Conservation (phyloP, 2,888 invertebrate genomes). For the Augochlorella aurata region DNA sequence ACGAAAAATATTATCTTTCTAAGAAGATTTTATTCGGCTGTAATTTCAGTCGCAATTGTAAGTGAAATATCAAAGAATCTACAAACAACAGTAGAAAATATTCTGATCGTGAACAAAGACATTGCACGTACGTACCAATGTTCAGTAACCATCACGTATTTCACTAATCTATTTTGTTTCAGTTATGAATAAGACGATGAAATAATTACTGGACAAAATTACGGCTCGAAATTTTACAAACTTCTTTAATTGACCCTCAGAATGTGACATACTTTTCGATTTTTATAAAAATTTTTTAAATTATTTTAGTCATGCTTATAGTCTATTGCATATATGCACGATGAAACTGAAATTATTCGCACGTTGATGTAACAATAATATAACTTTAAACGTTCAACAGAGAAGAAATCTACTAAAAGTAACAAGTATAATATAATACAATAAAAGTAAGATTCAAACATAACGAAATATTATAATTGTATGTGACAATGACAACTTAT, state of each 20-base stretch:
- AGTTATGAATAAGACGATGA: not conserved
- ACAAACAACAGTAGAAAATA: not conserved
- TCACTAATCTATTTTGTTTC: not conserved
- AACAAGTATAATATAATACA: constrained; percentile 53
- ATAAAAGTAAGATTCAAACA: constrained; percentile 53
- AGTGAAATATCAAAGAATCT: constrained; percentile 10
- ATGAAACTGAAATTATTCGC: constrained; percentile 38
- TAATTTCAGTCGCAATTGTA: not conserved
- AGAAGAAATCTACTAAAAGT: constrained; percentile 40
- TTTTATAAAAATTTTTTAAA: constrained; percentile 5
- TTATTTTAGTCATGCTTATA: not conserved
- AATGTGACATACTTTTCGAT: not conserved
- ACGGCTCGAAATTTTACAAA: constrained; percentile 45
- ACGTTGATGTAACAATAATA: constrained; percentile 28
- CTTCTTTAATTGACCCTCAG: constrained; percentile 18
- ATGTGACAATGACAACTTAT: constrained; percentile 23
- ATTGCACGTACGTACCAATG: constrained; percentile 34
- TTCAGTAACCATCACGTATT: constrained; percentile 23
- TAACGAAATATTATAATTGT: constrained; percentile 44
- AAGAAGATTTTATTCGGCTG: not conserved
- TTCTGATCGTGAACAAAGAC: constrained; percentile 6
- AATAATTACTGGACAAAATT: constrained; percentile 21
- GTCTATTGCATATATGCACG: constrained; percentile 21
- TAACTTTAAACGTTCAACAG: constrained; percentile 36
- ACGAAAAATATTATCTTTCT: constrained; percentile 1